Evolutionary conservation across 2,888 invertebrate species (phyloP).

Genomic region (Drosophila suboccidentalis): DNA sequence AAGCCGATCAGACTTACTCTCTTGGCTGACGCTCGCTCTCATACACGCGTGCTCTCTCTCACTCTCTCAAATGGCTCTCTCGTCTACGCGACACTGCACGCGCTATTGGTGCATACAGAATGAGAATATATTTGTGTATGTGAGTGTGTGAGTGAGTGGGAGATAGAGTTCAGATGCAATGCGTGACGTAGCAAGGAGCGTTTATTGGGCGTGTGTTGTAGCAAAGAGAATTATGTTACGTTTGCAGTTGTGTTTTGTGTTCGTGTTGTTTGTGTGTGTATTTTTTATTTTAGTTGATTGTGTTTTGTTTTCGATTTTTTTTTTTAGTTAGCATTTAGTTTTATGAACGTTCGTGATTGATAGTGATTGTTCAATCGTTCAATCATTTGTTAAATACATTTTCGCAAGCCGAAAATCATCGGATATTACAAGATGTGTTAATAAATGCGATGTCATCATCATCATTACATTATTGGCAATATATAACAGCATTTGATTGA

Average conservation of each 20-base stretch:
- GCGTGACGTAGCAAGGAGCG: slow-evolving; percentile 26
- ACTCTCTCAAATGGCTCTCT: slow-evolving; percentile 31
- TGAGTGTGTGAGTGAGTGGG: slow-evolving; percentile 12
- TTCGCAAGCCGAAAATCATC: slow-evolving; percentile 85
- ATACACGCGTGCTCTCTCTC: not conserved
- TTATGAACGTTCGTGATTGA: slow-evolving; percentile 46
- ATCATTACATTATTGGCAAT: slow-evolving; percentile 71
- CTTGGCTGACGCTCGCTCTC: slow-evolving; percentile 44
- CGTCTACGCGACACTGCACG: slow-evolving; percentile 27
- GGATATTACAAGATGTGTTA: slow-evolving; percentile 85
- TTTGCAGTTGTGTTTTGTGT: slow-evolving; percentile 21
- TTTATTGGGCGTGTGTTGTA: slow-evolving; percentile 18
- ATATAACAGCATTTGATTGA: slow-evolving; percentile 68
- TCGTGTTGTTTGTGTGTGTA: slow-evolving; percentile 17
- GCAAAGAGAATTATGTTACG: slow-evolving; percentile 30
- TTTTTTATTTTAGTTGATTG: slow-evolving; percentile 25
- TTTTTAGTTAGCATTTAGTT: slow-evolving; percentile 44
- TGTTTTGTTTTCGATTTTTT: slow-evolving; percentile 25
- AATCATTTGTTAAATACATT: slow-evolving; percentile 83
- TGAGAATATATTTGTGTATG: not conserved
- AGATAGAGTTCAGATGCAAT: not conserved
- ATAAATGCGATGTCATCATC: slow-evolving; percentile 85
- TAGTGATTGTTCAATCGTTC: slow-evolving; percentile 76
- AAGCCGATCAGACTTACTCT: slow-evolving; percentile 81
- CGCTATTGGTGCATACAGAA: slow-evolving; percentile 24